A percentile compares a stretch with the other conserved stretches of the same genome.
Evolutionary conservation across 2,888 invertebrate species (phyloP).

Genomic region (Lithodes maja): DNA sequence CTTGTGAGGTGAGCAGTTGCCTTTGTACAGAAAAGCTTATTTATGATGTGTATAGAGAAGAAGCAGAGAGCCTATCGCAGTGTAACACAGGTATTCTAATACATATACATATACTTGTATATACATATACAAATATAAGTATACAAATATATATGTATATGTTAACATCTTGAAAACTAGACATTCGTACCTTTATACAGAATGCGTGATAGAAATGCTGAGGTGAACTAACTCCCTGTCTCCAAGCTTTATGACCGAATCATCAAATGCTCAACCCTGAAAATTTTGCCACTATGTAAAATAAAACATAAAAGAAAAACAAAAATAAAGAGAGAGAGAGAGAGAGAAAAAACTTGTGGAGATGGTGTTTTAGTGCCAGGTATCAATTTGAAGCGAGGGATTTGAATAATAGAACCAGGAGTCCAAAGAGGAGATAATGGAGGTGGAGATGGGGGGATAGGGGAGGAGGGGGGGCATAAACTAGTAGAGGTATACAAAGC

Average conservation of each 20-base stretch:
- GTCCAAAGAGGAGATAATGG: too few relatives aligned
- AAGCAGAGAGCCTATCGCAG: conserved; percentile 38
- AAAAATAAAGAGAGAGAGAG: neutral
- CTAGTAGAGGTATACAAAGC: neutral
- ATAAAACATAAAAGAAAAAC: too few relatives aligned
- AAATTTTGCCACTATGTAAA: conserved; percentile 9
- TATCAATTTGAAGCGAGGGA: neutral
- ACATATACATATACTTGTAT: conserved; percentile 26
- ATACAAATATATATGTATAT: conserved; percentile 37
- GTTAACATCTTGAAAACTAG: conserved; percentile 10
- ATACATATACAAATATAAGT: conserved; percentile 36
- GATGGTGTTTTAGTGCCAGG: neutral
- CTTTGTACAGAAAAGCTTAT: conserved; percentile 61
- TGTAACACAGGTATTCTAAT: conserved; percentile 25
- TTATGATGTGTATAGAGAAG: conserved; percentile 40
- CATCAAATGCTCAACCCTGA: conserved; percentile 24
- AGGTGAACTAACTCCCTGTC: neutral
- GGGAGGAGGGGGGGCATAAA: too few relatives aligned
- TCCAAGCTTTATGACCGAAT: conserved; percentile 9
- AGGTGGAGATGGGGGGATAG: too few relatives aligned
- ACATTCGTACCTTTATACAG: conserved; percentile 7
- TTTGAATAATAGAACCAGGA: neutral
- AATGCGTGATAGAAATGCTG: neutral
- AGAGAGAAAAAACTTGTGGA: neutral
- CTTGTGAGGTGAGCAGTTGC: conserved; percentile 53